Evolutionary conservation across 2,888 invertebrate genomes (phyloP).

Genomic region (Drosophila melanosoma): DNA sequence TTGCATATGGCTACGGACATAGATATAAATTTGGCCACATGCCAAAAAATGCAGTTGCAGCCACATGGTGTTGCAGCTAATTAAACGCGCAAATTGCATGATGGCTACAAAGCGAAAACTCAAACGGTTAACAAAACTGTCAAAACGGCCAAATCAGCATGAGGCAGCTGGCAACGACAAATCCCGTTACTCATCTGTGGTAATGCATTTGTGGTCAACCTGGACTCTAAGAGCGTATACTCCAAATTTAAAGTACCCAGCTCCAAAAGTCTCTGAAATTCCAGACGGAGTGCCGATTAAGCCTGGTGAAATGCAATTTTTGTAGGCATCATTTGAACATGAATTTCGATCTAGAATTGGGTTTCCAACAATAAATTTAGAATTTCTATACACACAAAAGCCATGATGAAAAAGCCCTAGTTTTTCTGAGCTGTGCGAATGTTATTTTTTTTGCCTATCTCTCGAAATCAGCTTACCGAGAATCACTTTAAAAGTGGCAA

Average conservation of each 20-base stretch:
- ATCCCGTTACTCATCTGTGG: not conserved
- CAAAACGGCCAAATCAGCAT: conserved; percentile 3
- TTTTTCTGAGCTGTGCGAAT: not conserved
- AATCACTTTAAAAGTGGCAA: not conserved
- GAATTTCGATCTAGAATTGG: not conserved
- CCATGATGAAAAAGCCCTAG: not conserved
- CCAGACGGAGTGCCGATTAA: no score
- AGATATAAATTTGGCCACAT: conserved; percentile 48
- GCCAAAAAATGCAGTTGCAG: conserved; percentile 46
- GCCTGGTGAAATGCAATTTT: not conserved
- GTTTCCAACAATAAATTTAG: not conserved
- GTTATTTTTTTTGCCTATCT: not conserved
- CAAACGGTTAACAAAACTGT: conserved; percentile 45
- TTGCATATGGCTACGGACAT: conserved; percentile 58
- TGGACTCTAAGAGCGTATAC: not conserved
- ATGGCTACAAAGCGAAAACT: conserved; percentile 31
- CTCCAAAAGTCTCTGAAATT: not conserved
- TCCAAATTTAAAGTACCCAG: not conserved
- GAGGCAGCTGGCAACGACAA: not conserved
- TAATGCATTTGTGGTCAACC: no score
- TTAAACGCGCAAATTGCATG: conserved; percentile 71
- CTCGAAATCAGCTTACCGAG: no score
- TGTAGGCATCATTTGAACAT: not conserved
- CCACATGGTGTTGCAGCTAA: conserved; percentile 67
- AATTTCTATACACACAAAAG: not conserved